These are phyloP conservation scores for Geococcyx californianus DNA, from an alignment of 2,113 vertebrate genomes.

Conservation along the genomic window DNA sequence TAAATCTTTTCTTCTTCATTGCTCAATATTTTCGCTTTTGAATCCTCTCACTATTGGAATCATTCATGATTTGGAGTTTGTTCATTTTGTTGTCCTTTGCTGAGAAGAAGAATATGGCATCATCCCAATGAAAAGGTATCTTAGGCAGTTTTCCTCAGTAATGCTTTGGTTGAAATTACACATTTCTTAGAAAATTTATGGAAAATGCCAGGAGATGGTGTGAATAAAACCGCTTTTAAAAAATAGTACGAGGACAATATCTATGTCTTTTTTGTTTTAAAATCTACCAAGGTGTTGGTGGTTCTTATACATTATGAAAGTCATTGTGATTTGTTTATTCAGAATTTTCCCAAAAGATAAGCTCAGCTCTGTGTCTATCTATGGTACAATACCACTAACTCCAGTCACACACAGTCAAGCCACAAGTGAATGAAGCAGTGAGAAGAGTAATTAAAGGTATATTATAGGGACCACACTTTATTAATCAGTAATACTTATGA, in stretches of 20 bases:
- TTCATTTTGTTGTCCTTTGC: neutral
- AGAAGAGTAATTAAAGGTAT: neutral
- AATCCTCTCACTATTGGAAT: neutral
- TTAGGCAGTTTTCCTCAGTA: neutral
- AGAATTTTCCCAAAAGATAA: neutral
- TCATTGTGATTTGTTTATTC: neutral
- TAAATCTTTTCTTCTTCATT: neutral
- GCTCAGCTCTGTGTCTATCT: neutral
- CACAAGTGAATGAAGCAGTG: neutral
- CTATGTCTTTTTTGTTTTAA: neutral
- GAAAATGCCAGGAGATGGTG: neutral
- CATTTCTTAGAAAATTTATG: neutral
- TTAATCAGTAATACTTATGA: constrained; percentile 30
- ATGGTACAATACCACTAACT: neutral
- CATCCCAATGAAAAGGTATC: neutral
- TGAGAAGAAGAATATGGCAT: neutral
- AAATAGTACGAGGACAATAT: neutral
- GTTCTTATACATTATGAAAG: neutral
- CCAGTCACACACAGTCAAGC: neutral
- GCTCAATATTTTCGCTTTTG: neutral
- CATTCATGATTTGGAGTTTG: neutral
- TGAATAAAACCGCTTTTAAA: neutral
- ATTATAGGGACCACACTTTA: neutral
- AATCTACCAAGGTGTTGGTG: neutral
- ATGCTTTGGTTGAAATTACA: neutral